Base-by-base conservation (phyloP, 1,140 invertebrate species). In the Penaeus vannamei region DNA sequence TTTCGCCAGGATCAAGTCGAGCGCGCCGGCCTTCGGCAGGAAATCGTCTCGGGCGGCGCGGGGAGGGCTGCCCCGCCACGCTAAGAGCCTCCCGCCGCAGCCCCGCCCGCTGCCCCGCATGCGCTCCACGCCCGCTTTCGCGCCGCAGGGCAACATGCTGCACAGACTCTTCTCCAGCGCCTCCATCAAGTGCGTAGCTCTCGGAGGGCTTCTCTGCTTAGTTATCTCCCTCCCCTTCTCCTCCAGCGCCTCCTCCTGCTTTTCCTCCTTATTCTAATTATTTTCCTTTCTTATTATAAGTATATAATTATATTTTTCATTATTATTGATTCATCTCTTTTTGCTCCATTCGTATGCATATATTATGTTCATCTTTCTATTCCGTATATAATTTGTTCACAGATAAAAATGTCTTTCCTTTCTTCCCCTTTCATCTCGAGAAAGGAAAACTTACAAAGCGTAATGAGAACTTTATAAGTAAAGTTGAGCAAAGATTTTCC, bases 101-200 rank as follows among this genome's bases (percentile, higher is more conserved):
- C 61, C 88, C 12, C 84, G 88, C 12, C 88, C 88, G 0, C 42
- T 80, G 19, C 84, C 84, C 20, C 42, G 84, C 23, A 76, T 86
- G 36, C 72, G 53, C 42, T 59, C 88, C 23, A 59, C 60, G 12
- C 64, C 86, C 7, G 80, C 80, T 19, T 29, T 61, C 17, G 66
- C 32, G 1, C 26, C 84, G 42, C 84, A 80, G 19, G 42, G 22
- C 2, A 62, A 36, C 79, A 81, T 85, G 59, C 64, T 90, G 12
- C 76, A 81, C 46, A 64, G 92, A 29, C 90, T 92, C 32, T 90
- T 92, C 84, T 92, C 91, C 53, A 90, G 90, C 60, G 85, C 92
- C 46, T 92, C 92, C 62, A 83, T 91, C 36, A 92, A 91, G 92
- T 92, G 87, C 80, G 88, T 79, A n/a, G 29, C 59, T 89, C 53